A percentile compares a stretch with the other conserved stretches of the same genome.
Conservation (phyloP, 2,797 vertebrate species). For the Bradypus variegatus region DNA sequence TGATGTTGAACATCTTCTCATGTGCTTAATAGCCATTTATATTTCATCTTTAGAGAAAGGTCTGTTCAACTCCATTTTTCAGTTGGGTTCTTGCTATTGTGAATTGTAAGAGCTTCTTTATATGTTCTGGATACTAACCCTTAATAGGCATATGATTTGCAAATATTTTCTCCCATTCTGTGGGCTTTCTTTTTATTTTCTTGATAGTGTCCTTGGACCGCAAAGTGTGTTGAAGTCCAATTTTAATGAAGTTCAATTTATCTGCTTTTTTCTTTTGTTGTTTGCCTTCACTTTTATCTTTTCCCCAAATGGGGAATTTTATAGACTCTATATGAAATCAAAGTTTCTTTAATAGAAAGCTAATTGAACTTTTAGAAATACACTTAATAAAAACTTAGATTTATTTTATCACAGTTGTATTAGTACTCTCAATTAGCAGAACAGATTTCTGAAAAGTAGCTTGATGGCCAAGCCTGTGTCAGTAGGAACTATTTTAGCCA, state of each 20-base stretch:
- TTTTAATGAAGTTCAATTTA: slow-evolving; percentile 5
- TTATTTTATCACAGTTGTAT: slow-evolving; percentile 36
- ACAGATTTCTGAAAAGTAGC: slow-evolving; percentile 14
- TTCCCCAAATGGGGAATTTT: neutral
- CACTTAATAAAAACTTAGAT: slow-evolving; percentile 8
- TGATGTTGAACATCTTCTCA: neutral
- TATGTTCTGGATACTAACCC: neutral
- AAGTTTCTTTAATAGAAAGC: slow-evolving; percentile 1
- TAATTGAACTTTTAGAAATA: slow-evolving; percentile 39
- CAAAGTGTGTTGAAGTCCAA: neutral
- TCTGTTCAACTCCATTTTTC: slow-evolving; percentile 17
- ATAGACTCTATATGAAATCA: neutral
- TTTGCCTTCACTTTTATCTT: slow-evolving; percentile 21
- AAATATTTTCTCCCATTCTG: neutral
- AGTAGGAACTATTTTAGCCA: slow-evolving; percentile 31
- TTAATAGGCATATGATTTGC: neutral
- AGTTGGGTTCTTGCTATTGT: neutral
- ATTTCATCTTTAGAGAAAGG: slow-evolving; percentile 21
- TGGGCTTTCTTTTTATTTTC: neutral
- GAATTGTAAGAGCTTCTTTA: slow-evolving; percentile 3
- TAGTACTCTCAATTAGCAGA: slow-evolving; percentile 30
- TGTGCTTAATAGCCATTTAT: neutral
- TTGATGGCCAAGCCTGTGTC: slow-evolving; percentile 15
- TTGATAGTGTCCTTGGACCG: neutral
- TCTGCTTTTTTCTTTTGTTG: neutral